These are phyloP conservation scores for Hycleus phaleratus DNA, from an alignment of 1,140 invertebrate genomes.

Conservation along the genomic window DNA sequence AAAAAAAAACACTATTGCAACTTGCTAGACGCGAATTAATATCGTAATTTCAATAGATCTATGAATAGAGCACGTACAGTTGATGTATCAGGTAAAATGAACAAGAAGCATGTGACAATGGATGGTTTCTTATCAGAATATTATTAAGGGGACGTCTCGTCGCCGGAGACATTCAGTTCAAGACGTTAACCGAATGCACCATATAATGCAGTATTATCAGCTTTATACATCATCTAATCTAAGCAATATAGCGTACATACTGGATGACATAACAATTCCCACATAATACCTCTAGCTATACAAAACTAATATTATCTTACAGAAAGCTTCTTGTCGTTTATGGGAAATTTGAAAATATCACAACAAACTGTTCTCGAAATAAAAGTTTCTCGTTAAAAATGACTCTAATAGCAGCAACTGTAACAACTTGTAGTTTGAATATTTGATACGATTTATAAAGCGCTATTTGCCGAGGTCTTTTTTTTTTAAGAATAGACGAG, in stretches of 20 bases:
- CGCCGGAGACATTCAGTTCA: conserved; percentile 11
- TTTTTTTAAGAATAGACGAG: too few species aligned
- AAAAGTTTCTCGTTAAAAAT: too few species aligned
- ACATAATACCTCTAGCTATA: not conserved
- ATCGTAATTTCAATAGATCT: not conserved
- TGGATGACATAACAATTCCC: conserved; percentile 8
- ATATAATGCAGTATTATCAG: conserved; percentile 12
- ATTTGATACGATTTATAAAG: too few species aligned
- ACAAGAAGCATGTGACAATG: conserved; percentile 13
- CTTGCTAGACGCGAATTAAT: too few species aligned
- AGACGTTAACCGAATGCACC: conserved; percentile 15
- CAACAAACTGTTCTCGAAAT: too few species aligned
- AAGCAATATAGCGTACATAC: not conserved
- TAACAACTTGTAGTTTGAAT: too few species aligned
- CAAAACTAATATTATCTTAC: too few species aligned
- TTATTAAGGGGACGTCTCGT: conserved; percentile 11
- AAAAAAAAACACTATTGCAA: too few species aligned
- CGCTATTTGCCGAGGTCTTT: too few species aligned
- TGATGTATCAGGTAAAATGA: conserved; percentile 10
- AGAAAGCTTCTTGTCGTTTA: too few species aligned
- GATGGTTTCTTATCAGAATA: conserved; percentile 6
- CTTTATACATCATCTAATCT: conserved; percentile 11
- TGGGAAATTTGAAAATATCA: too few species aligned
- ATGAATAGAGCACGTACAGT: conserved; percentile 7
- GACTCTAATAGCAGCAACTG: too few species aligned